A percentile compares a stretch with the other conserved stretches of the same genome.
Conservation (phyloP, 1,140 invertebrate genomes). For the Brachystomella parvula region DNA sequence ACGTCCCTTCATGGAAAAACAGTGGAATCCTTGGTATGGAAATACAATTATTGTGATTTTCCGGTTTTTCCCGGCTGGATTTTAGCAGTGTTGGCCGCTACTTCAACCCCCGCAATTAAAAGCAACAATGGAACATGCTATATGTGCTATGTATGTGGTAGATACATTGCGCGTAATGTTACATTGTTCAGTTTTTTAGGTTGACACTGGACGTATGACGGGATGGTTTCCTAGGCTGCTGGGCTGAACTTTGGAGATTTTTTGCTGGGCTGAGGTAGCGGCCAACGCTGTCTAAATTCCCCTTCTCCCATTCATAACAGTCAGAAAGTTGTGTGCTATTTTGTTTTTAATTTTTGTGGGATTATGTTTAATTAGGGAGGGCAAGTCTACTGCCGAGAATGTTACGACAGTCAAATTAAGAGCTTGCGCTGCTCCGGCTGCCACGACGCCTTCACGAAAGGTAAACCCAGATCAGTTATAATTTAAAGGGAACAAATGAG, state of each 20-base stretch:
- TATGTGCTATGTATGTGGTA: background rate
- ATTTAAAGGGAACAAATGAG: background rate
- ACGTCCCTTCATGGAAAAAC: conserved; percentile 6
- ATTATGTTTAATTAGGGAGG: conserved; percentile 1
- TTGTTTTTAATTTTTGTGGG: too few relatives aligned
- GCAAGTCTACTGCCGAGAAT: conserved; percentile 8
- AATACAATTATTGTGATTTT: background rate
- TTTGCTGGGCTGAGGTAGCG: too few relatives aligned
- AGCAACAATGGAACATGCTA: background rate
- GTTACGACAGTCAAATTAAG: background rate
- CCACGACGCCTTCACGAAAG: background rate
- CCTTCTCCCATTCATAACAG: too few relatives aligned
- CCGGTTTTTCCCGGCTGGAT: background rate
- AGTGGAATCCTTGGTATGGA: conserved; percentile 2
- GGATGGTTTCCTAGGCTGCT: too few relatives aligned
- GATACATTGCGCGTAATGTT: background rate
- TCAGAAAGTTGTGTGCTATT: too few relatives aligned
- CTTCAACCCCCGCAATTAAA: background rate
- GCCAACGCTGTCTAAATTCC: too few relatives aligned
- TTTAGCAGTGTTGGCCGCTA: background rate
- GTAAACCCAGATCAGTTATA: conserved; percentile 7
- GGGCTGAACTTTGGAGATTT: too few relatives aligned
- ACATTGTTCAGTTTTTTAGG: background rate
- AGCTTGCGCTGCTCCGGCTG: conserved; percentile 2
- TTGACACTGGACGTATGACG: too few relatives aligned